These are phyloP conservation scores for Phyllopteryx taeniolatus DNA, from an alignment of 2,113 vertebrate genomes.

Conservation along the genomic window DNA sequence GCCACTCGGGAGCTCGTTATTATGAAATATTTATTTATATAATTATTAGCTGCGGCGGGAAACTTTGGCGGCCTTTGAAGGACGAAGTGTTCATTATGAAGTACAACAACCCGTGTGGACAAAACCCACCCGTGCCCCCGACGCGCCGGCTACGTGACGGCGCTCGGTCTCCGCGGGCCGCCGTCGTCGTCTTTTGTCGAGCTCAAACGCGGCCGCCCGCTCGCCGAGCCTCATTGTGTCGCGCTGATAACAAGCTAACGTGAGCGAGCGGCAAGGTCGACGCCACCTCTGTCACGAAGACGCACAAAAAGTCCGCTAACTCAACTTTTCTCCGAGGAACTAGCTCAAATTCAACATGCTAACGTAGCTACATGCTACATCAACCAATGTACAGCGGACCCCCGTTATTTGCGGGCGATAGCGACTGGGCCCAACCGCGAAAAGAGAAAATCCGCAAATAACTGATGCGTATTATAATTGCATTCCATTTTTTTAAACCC, in stretches of 20 bases:
- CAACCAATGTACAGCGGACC: neutral
- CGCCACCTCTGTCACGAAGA: constrained; percentile 21
- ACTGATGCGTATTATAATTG: neutral
- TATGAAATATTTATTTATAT: neutral
- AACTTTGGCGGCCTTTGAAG: constrained; percentile 74
- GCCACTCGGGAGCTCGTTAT: constrained; percentile 74
- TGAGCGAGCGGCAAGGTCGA: constrained; percentile 42
- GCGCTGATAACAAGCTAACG: constrained; percentile 53
- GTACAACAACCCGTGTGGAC: neutral
- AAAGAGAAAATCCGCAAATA: too few relatives aligned
- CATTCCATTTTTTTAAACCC: too few relatives aligned
- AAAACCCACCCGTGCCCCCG: neutral
- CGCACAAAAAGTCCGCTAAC: neutral
- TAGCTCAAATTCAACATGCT: neutral
- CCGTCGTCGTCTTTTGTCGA: constrained; percentile 48
- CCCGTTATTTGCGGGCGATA: too few relatives aligned
- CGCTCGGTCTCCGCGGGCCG: constrained; percentile 41
- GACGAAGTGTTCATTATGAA: constrained; percentile 79
- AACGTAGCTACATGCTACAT: neutral
- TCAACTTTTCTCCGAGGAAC: neutral
- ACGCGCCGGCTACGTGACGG: constrained; percentile 3
- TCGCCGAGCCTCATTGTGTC: constrained; percentile 36
- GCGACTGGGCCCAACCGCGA: too few relatives aligned
- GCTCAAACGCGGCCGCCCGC: constrained; percentile 9
- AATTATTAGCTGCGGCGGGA: constrained; percentile 46